Base-by-base conservation (phyloP, 2,797 vertebrate species). In the Echiichthys vipera region DNA sequence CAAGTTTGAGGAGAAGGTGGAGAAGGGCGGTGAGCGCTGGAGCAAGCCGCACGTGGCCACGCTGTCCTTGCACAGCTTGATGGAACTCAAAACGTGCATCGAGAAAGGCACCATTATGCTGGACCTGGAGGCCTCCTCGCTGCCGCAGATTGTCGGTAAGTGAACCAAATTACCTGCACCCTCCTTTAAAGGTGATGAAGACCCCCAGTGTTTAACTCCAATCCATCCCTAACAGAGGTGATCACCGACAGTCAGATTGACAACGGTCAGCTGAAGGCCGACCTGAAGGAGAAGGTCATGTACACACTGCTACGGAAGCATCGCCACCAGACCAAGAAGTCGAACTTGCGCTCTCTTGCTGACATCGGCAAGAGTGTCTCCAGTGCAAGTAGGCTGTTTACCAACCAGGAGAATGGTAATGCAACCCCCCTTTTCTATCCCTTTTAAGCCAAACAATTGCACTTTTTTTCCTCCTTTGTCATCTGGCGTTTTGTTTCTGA, bases 291-390 rank as follows among this genome's bases (percentile, higher is more conserved):
- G 85, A 97, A 96, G 84, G 95, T 99, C 82, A 95, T 95, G 81
- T 99, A 97, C 88, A 98, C 97, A 0, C 84, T 99, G 88, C 95
- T 99, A 17, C 93, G 98, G 84, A 97, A 95, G 80, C 98, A 99
- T 86, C 95, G 97, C 36, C 98, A 99, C 90, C 98, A 99, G 92
- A 99, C 98, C 91, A 99, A 99, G 95, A 99, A 99, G 83, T 99
- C 98, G 89, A 99, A 99, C 93, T 93, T 99, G 69, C 98, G 98
- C 43, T 99, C 98, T 0, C 94, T 99, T 67, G 97, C 98, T 9
- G 98, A 99, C 93, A 99, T 99, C 2, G 98, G 98, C 73, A 99
- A 98, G 93, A 98, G 96, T 2, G 98, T 99, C 87, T 99, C 98
- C 92, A 99, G 97, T 86, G 98, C 98, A 84, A 99, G 98, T 93